Base-by-base conservation (phyloP, 2,797 vertebrate genomes). In the Capromys pilorides region DNA sequence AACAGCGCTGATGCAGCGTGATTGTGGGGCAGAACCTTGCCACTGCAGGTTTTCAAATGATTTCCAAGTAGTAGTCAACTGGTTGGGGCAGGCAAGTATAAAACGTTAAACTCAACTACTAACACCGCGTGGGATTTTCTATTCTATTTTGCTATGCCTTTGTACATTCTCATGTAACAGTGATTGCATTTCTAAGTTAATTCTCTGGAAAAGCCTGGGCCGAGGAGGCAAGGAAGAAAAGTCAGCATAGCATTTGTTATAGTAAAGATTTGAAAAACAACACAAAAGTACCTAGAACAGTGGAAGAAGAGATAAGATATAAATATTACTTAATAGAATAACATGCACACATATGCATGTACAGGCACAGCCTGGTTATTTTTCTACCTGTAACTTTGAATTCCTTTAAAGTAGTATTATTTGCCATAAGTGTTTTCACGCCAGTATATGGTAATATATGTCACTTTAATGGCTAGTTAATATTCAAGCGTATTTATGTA, bases 331-430 rank as follows among this genome's bases (percentile, higher is more conserved):
- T 79, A 16, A 39, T 36, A 89, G 12, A 54, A 39, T 89, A 62
- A 59, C 45, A 59, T 61, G 21, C n/a, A 75, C 7, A 12, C 36
- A 54, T 16, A n/a, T 62, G 45, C 8, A 26, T 16, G 28, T 73
- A 57, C 59, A 88, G 75, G 88, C 78, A 85, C 39, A 91, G 88
- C 86, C 78, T 66, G 79, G 0, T 49, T 93, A 6, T 85, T 16
- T 89, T 91, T n/a, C 33, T 82, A 54, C 10, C 5, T 91, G 45
- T 62, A 59, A 49, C 90, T 86, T 82, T 93, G 51, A n/a, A n/a
- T 82, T 78, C 5, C 62, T 24, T 86, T 91, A 87, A 64, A 86
- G 57, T 71, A 67, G 33, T 6, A 24, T 62, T 94, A 51, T 28
- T 82, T 19, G 51, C 64, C 36, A 89, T 59, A 91, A 82, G 26